phyloP scores from a whole-genome alignment of 2,113 vertebrate species.

The Sula dactylatra region DNA sequence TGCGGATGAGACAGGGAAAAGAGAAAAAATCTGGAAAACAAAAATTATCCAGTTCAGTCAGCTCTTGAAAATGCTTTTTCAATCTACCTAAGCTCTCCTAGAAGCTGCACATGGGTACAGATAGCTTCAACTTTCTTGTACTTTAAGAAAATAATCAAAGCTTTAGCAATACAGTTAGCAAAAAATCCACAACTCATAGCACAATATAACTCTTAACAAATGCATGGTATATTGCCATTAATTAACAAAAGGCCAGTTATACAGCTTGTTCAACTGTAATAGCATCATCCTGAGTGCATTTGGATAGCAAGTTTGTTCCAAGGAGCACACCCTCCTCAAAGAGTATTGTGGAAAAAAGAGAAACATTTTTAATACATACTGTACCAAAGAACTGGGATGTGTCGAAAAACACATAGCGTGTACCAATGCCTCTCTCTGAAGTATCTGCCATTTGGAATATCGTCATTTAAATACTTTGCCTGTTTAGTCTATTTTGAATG shows the following conservation, averaged over 20 bases:
- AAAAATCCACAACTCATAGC: background rate
- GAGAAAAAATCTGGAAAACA: background rate
- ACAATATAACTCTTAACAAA: background rate
- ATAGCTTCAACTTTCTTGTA: background rate
- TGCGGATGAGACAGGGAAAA: background rate
- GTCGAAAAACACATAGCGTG: constrained; percentile 9
- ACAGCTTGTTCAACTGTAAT: background rate
- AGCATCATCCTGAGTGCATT: background rate
- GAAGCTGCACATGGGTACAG: background rate
- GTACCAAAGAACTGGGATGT: background rate
- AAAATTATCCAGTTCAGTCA: background rate
- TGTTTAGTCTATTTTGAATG: constrained; percentile 27
- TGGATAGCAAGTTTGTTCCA: background rate
- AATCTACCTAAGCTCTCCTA: background rate
- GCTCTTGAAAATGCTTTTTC: constrained; percentile 1
- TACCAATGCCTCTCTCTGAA: constrained; percentile 17
- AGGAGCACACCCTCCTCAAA: background rate
- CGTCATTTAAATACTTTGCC: constrained; percentile 39
- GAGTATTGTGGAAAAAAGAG: background rate
- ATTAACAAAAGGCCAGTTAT: constrained; percentile 8
- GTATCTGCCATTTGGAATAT: constrained; percentile 45
- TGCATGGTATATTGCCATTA: background rate
- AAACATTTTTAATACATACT: background rate
- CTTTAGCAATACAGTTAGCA: background rate
- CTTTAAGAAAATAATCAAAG: background rate